Evolutionary conservation across 2,113 vertebrate species (phyloP).

Genomic region (Pogona vitticeps): DNA sequence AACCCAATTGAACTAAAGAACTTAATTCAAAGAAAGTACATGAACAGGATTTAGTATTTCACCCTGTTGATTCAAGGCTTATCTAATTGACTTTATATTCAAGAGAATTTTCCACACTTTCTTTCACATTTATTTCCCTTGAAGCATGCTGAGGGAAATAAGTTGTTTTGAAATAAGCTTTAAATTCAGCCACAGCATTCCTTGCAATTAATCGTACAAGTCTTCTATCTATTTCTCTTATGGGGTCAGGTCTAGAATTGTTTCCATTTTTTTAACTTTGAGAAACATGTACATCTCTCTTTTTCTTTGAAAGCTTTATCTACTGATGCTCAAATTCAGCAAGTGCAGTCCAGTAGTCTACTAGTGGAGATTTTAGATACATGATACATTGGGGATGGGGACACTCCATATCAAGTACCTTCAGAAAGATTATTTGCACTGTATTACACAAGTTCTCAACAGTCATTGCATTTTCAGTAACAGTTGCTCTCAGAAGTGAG

Average conservation of each 20-base stretch:
- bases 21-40: conserved; percentile 14
- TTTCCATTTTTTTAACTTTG: neutral
- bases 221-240: neutral
- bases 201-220: neutral
- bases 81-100: conserved; percentile 10
- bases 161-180: neutral
- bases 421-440: no score
- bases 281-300: rapidly evolving
- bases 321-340: neutral
- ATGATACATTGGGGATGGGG: no score
- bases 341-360: neutral
- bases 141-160: neutral
- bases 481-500: no score
- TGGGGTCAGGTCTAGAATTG: neutral
- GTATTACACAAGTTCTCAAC: no score
- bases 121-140: neutral
- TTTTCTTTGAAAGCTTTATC: neutral
- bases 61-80: neutral
- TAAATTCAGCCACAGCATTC: neutral
- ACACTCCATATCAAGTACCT: no score
- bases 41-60: neutral
- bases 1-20: neutral
- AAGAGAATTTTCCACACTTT: conserved; percentile 12
- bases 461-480: no score
- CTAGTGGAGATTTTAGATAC: neutral